Percentiles rank a stretch among this genome's conserved stretches.
phyloP scores from a whole-genome alignment of 2,888 invertebrate genomes.

The Alviniconcha strummeri region DNA sequence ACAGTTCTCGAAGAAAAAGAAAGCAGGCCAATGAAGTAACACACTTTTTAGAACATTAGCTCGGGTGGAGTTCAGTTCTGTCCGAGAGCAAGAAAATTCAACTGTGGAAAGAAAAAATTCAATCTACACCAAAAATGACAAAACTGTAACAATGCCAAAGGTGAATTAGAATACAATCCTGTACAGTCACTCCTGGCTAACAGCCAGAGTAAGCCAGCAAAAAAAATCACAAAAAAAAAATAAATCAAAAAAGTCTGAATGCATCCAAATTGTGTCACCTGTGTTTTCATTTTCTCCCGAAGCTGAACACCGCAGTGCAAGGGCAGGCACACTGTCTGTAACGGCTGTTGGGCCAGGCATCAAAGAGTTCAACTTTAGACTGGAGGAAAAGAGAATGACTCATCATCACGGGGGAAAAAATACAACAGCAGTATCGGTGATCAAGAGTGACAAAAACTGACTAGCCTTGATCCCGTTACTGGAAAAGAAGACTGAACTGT shows the following conservation, averaged over 20 bases:
- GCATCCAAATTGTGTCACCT: not conserved
- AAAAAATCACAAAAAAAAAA: too few species aligned
- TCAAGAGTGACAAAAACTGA: not conserved
- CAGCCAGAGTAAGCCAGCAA: not conserved
- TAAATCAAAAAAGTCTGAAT: not conserved
- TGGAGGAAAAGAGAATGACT: not conserved
- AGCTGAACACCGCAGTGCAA: slow-evolving; percentile 24
- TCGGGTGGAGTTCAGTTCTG: not conserved
- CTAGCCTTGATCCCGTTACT: slow-evolving; percentile 19
- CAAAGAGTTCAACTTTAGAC: not conserved
- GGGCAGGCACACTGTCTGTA: slow-evolving; percentile 19
- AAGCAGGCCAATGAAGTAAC: slow-evolving; percentile 11
- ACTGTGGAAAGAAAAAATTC: slow-evolving; percentile 11
- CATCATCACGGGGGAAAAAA: not conserved
- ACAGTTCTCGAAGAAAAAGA: not conserved
- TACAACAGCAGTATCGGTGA: not conserved
- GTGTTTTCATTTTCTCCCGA: slow-evolving; percentile 34
- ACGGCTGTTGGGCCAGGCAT: not conserved
- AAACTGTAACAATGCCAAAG: not conserved
- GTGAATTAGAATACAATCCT: slow-evolving; percentile 7
- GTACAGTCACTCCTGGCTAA: not conserved
- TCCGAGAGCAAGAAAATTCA: slow-evolving; percentile 18
- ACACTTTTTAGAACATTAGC: slow-evolving; percentile 8
- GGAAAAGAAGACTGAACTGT: not conserved
- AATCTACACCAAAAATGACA: slow-evolving; percentile 4